Conservation (phyloP, 2,888 invertebrate genomes). For the Lithophane leautieri region DNA sequence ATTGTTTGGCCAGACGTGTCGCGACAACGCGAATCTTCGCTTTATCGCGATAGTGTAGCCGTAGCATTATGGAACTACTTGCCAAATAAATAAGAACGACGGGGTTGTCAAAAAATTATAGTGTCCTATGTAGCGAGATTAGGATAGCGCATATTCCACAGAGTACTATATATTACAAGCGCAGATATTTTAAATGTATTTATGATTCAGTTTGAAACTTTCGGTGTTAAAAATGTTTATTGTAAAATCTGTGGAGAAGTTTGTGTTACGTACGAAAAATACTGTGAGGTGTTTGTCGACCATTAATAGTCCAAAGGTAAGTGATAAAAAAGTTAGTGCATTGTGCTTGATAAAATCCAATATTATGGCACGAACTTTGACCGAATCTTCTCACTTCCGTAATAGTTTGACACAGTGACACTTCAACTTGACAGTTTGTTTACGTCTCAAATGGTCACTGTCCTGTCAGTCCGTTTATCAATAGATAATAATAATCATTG, state of each 20-base stretch:
- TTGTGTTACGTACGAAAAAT: slow-evolving; percentile 34
- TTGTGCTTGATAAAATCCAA: slow-evolving; percentile 11
- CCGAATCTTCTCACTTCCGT: background rate
- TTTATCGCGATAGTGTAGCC: no score
- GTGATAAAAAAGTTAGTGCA: slow-evolving; percentile 6
- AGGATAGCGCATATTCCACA: background rate
- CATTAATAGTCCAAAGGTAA: slow-evolving; percentile 40
- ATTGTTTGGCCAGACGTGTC: no score
- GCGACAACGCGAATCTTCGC: no score
- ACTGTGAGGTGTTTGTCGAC: slow-evolving; percentile 33
- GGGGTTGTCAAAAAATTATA: slow-evolving; percentile 4
- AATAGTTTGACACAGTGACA: background rate
- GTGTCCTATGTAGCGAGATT: background rate
- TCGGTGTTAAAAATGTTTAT: slow-evolving; percentile 45
- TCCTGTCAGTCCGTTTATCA: no score
- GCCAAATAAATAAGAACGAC: background rate
- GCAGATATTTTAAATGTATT: no score
- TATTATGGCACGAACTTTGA: slow-evolving; percentile 29
- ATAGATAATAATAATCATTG: no score
- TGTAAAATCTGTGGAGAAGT: slow-evolving; percentile 42
- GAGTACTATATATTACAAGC: no score
- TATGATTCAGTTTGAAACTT: background rate
- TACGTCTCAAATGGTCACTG: no score
- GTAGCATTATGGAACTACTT: background rate
- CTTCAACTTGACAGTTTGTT: slow-evolving; percentile 1